Evolutionary conservation across 2,113 vertebrate genomes (phyloP).

Genomic region (Antigone vipio): DNA sequence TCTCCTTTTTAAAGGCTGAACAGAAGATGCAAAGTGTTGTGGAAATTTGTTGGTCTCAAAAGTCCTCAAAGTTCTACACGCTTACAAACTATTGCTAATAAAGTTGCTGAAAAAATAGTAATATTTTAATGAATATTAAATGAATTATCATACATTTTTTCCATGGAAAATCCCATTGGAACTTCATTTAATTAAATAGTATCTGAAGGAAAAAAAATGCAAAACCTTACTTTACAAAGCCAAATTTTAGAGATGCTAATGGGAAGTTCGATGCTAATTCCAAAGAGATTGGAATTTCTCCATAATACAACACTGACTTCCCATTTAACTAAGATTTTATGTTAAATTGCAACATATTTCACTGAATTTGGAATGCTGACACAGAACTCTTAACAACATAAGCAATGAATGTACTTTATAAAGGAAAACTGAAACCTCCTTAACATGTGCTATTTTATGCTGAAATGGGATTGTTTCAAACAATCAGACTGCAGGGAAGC

Average conservation of each 20-base stretch:
- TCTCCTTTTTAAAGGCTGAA: not conserved
- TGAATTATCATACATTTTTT: not conserved
- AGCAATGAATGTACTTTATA: not conserved
- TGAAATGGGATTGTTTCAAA: not conserved
- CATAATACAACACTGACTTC: not conserved
- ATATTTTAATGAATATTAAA: not conserved
- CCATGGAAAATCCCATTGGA: not conserved
- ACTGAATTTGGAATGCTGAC: not conserved
- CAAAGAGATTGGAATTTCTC: not conserved
- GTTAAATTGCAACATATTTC: not conserved
- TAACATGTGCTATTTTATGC: not conserved
- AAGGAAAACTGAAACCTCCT: not conserved
- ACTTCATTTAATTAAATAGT: not conserved
- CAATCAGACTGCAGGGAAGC: not conserved
- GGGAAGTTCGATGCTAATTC: not conserved
- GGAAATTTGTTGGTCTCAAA: not conserved
- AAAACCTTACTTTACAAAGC: not conserved
- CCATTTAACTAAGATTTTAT: not conserved
- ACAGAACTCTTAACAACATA: not conserved
- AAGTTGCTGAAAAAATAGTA: not conserved
- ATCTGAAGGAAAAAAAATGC: not conserved
- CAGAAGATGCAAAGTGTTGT: not conserved
- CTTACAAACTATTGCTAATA: not conserved
- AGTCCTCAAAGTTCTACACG: not conserved
- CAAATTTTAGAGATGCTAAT: not conserved